Evolutionary conservation across 2,113 vertebrate genomes (phyloP), one percentile per base, ranked within the genome.

Genomic region (Entosphenus tridentatus): DNA sequence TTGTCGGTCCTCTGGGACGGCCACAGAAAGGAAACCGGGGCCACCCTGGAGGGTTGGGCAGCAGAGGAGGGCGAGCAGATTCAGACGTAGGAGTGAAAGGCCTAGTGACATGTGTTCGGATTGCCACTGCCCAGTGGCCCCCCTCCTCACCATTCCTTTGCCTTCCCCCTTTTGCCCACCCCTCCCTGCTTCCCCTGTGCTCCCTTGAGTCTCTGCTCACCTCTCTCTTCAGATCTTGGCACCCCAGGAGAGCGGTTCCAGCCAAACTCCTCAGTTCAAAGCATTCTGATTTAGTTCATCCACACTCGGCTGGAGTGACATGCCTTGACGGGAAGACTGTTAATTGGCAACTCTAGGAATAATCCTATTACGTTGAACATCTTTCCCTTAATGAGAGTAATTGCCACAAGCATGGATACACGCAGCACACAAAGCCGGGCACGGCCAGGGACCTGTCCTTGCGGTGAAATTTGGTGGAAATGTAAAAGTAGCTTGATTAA

Each of bases 351-450:
- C 62, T 65, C n/a, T 65, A n/a, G 62, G 21, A 65, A 65, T 65
- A 65, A 65, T 65, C 62, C 62, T 65, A 65, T 65, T 65, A 65
- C n/a, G 62, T 21, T 16, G 62, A 65, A 65, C 62, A 65, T 65
- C 62, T 65, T 65, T 65, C 62, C 62, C 62, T 65, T 65, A 65
- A 65, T 65, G 62, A 65, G 62, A 65, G 62, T 65, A 65, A 65
- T 65, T 65, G 62, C 62, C 62, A 65, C 62, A 65, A 65, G 62
- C 62, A 21, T 21, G 62, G 62, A n/a, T 65, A n/a, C 62, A 65
- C 62, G 62, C 10, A 21, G 62, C 21, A 16, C 62, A 16, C 62
- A 21, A n/a, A 21, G 62, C 62, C 11, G n/a, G n/a, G 62, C 62
- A 65, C 62, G n/a, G 2, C n/a, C 62, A 65, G 62, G 62, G 62